Base-by-base conservation (phyloP, 2,113 vertebrate species). In the Solea solea region DNA sequence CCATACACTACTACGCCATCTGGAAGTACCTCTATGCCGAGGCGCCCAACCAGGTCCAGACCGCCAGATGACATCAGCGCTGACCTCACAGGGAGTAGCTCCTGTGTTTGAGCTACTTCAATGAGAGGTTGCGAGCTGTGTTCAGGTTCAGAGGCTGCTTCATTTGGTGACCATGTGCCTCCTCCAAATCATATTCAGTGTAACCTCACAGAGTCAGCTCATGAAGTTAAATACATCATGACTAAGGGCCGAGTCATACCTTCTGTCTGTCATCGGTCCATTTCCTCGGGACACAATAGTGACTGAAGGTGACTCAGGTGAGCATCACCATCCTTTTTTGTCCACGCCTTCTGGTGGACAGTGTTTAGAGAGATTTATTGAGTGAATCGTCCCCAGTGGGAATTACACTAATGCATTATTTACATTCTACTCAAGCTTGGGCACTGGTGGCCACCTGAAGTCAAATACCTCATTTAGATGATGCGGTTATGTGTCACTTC, bases 1-100 rank as follows among this genome's bases (percentile, higher is more conserved):
- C 93, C 44, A 91, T 96, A 56, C 97, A 99, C 84, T 99, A 98
- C 93, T 99, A 97, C 0, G 96, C 97, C 93, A 97, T 98, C 86
- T 97, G 96, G 95, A 95, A 91, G 88, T 97, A 99, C 88, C 95
- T 98, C 42, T 98, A 99, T 66, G 88, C 62, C 49, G 94, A 94
- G 0, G 84, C 86, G 0, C 66, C 86, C 64, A 86, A 80, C 80
- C 93, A 94, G 80, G 82, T 94, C 50, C 84, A 91, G 87, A 94
- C 91, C 0, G 94, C 95, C 88, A 93, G 93, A 81, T 96, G 93
- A 94, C 90, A 85, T 78, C 88, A 81, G 53, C 72, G 51, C 45
- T 87, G 74, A 89, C 54, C 57, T 85, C 85, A 72, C 66, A 56
- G 57, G 81, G 68, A 69, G 80, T 34, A 45, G 62, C 58, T 69